Evolutionary conservation across 2,888 invertebrate genomes (phyloP), one percentile per base, ranked within the genome.

Genomic region (Nudaria mundana): DNA sequence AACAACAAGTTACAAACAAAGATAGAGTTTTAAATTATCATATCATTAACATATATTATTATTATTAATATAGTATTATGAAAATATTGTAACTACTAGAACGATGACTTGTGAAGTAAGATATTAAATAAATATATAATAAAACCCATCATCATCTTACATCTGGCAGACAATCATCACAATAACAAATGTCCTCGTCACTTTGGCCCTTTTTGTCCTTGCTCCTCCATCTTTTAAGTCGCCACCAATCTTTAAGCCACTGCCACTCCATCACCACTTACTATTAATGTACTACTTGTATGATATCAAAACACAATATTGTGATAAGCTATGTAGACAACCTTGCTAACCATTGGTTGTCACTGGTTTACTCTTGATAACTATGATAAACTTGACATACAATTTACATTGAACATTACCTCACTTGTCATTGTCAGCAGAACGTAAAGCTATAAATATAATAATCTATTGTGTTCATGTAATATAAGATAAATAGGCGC

Each of bases 231-330:
- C 91, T 91, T 81, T 93, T 94, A 44, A 94, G 86, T 47, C 94
- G 90, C 94, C 94, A 94, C 94, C 94, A 94, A 80, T 94, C 93
- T 80, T 94, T 94, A 67, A 94, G 85, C 93, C 94, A 94, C 63
- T 92, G 91, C 94, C 94, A 94, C 88, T 94, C 94, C 93, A 94
- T 94, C 67, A 66, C 64, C 57, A 66, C 62, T 47, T 57, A 73
- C 66, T 74, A 70, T 63, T 57, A 52, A 44, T 52, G 65, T 49
- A 68, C 52, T 64, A 71, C 66, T 59, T 55, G 37, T 31, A 36
- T 60, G 65, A 68, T 70, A 71, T 71, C 69, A 74, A 62, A 64
- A 65, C 69, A 63, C 60, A 62, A 30, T 38, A 38, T 35, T 42
- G 22, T 75, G 73, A 78, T 77, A 76, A 76, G 62, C 56, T 56